A percentile compares a stretch with the other conserved stretches of the same genome.
Conservation (phyloP, 2,888 invertebrate genomes). For the Caenorhabditis angaria region DNA sequence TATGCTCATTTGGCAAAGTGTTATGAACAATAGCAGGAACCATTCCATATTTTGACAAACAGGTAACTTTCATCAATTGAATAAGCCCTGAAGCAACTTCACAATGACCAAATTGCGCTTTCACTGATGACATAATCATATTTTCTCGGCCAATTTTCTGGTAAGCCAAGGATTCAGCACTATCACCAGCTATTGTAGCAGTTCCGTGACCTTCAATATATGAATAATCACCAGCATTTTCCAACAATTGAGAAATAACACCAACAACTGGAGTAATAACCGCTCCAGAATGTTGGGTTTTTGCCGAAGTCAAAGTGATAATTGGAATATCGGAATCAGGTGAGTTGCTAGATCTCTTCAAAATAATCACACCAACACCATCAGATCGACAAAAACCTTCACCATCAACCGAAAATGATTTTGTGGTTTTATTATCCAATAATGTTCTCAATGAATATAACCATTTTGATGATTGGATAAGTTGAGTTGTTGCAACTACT, state of each 20-base stretch:
- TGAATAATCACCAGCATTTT: constrained; percentile 35
- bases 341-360: constrained; percentile 24
- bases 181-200: constrained; percentile 39
- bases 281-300: constrained; percentile 41
- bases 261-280: constrained; percentile 51
- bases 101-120: constrained; percentile 52
- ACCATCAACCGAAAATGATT: constrained; percentile 42
- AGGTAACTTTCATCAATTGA: constrained; percentile 45
- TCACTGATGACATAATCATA: constrained; percentile 47
- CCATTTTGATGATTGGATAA: constrained; percentile 46
- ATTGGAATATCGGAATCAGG: constrained; percentile 11
- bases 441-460: constrained; percentile 36
- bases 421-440: constrained; percentile 43
- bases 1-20: constrained; percentile 41
- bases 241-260: constrained; percentile 39
- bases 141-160: constrained; percentile 30
- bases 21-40: constrained; percentile 47
- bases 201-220: constrained; percentile 50
- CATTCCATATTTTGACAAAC: constrained; percentile 23
- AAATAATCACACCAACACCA: constrained; percentile 48
- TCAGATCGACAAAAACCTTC: constrained; percentile 50
- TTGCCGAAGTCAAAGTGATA: constrained; percentile 25
- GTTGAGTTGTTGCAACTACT: constrained; percentile 47
- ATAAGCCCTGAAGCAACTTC: constrained; percentile 54
- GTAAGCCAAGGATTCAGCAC: constrained; percentile 38